Conservation (phyloP, 2,113 vertebrate genomes). For the Benthochromis sp. region DNA sequence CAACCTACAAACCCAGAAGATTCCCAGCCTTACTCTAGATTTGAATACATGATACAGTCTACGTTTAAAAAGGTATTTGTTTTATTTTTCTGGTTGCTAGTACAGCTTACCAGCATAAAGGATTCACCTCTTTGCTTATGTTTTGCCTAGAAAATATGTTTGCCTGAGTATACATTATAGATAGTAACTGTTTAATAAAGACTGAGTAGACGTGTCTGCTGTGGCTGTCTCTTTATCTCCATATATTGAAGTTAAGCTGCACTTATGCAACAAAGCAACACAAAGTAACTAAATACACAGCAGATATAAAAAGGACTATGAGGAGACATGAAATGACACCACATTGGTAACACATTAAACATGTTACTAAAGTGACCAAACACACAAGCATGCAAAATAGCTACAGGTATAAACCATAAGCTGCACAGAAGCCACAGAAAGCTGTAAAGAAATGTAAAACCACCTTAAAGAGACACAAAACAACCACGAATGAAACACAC, state of each 20-base stretch:
- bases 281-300: neutral
- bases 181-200: neutral
- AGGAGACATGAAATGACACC: neutral
- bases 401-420: neutral
- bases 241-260: neutral
- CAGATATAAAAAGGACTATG: neutral
- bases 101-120: neutral
- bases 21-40: neutral
- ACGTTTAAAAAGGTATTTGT: neutral
- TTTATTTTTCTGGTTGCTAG: neutral
- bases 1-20: neutral
- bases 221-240: neutral
- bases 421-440: neutral
- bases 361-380: neutral
- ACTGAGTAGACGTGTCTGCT: neutral
- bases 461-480: neutral
- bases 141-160: neutral
- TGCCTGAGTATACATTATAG: neutral
- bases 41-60: neutral
- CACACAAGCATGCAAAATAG: neutral
- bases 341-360: accelerated
- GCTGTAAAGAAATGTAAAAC: neutral
- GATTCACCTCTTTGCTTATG: neutral
- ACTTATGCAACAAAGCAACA: neutral
- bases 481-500: neutral